Evolutionary conservation across 2,888 invertebrate genomes (phyloP).

Genomic region (Lycia hirtaria): DNA sequence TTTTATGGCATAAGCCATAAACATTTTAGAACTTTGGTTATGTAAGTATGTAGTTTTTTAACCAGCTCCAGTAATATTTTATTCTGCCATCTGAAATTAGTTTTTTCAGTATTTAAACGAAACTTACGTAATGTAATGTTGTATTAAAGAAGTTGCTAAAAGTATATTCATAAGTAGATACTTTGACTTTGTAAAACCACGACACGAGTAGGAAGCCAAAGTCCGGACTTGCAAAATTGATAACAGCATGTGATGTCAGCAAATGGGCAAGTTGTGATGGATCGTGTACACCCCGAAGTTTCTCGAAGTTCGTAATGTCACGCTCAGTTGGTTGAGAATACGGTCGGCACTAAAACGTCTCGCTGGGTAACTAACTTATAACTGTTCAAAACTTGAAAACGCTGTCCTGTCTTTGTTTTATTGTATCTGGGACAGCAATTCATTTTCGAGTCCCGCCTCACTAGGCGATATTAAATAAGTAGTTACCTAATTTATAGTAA

Average conservation of each 20-base stretch:
- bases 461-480: no score
- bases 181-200: background rate
- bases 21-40: no score
- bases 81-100: no score
- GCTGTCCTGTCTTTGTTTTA: background rate
- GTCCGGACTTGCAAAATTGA: constrained; percentile 14
- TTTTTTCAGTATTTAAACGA: no score
- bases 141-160: no score
- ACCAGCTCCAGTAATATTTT: no score
- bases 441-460: background rate
- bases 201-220: background rate
- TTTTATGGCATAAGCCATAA: no score
- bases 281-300: constrained; percentile 22
- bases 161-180: background rate
- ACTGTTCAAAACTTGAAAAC: background rate
- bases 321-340: constrained; percentile 6
- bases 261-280: constrained; percentile 27
- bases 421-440: background rate
- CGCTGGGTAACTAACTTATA: constrained; percentile 1
- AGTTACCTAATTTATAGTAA: no score
- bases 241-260: constrained; percentile 22
- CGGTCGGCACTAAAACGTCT: constrained; percentile 8
- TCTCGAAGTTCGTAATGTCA: constrained; percentile 20
- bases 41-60: no score
- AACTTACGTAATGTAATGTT: no score